A percentile compares a stretch with the other conserved stretches of the same genome.
phyloP scores from a whole-genome alignment of 1,140 invertebrate genomes.

The Tigriopus japonicus region DNA sequence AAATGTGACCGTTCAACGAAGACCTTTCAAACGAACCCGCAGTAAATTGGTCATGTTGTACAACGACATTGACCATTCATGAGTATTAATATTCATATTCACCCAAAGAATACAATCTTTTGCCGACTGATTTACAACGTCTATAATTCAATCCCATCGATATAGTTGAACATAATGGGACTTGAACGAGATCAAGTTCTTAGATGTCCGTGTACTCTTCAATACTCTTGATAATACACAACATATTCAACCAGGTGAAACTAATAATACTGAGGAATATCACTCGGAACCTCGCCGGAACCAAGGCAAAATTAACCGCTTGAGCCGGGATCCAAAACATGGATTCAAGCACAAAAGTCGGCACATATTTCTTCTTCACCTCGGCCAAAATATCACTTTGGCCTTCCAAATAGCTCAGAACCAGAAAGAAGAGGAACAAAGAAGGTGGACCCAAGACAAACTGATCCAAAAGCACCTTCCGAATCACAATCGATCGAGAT shows the following conservation, averaged over 20 bases:
- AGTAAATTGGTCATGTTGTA: conserved; percentile 13
- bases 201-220: background rate
- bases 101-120: too few relatives aligned
- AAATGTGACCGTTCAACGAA: conserved; percentile 17
- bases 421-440: background rate
- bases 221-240: conserved; percentile 19
- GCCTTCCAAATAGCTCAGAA: background rate
- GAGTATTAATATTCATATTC: too few relatives aligned
- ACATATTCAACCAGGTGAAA: conserved; percentile 20
- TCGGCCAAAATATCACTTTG: background rate
- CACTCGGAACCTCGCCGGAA: conserved; percentile 17
- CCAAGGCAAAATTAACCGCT: conserved; percentile 18
- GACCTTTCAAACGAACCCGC: conserved; percentile 1
- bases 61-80: conserved; percentile 1
- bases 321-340: conserved; percentile 20
- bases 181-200: too few relatives aligned
- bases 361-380: background rate
- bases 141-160: too few relatives aligned
- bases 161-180: too few relatives aligned
- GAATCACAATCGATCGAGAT: background rate
- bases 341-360: conserved; percentile 15
- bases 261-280: conserved; percentile 18
- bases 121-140: too few relatives aligned
- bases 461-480: conserved; percentile 4
- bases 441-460: background rate